phyloP scores from a whole-genome alignment of 2,113 vertebrate genomes.

The Oriolus oriolus region DNA sequence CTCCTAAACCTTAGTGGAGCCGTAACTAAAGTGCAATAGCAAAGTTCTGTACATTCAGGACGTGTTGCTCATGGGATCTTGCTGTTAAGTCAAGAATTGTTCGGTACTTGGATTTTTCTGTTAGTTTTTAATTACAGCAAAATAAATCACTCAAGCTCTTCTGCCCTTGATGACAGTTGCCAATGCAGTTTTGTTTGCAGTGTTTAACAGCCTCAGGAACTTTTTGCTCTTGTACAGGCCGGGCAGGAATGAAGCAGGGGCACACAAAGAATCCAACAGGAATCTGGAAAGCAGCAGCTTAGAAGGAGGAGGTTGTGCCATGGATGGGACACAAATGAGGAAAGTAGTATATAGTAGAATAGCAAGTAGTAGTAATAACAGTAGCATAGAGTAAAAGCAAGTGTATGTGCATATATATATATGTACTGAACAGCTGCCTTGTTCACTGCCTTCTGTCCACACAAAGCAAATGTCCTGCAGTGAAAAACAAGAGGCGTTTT shows the following conservation, averaged over 20 bases:
- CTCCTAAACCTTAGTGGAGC: not conserved
- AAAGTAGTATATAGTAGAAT: not conserved
- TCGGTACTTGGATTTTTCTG: not conserved
- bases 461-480: not conserved
- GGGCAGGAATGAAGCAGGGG: not conserved
- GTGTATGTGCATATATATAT: too few species aligned
- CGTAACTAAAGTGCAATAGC: not conserved
- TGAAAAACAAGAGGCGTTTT: not conserved
- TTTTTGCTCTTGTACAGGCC: not conserved
- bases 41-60: not conserved
- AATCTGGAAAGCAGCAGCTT: not conserved
- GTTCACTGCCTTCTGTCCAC: not conserved
- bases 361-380: not conserved
- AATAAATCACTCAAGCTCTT: not conserved
- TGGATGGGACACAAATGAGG: not conserved
- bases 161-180: rapidly evolving
- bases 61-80: rapidly evolving
- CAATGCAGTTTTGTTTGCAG: not conserved
- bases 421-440: not conserved
- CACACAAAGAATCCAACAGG: not conserved
- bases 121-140: not conserved
- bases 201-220: not conserved
- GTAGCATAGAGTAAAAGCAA: not conserved
- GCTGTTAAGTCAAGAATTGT: not conserved
- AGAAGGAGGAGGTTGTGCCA: not conserved